Conservation (phyloP, 2,113 vertebrate species). For the Isichthys henryi region DNA sequence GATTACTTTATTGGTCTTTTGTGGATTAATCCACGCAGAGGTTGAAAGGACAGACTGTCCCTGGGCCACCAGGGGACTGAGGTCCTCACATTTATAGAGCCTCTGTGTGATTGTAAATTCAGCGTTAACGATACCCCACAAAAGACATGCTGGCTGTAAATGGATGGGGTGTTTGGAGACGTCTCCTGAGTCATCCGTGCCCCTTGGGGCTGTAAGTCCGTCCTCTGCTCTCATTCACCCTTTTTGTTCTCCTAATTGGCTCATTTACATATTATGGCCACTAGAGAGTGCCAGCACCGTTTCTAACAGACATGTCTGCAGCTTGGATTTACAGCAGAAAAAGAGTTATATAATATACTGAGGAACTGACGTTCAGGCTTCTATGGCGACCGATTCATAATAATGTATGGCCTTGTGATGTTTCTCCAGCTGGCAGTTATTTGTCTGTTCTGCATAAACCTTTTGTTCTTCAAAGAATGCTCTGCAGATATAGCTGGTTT, state of each 20-base stretch:
- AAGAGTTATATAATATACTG: not conserved
- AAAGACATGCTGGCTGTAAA: not conserved
- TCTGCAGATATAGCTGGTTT: not conserved
- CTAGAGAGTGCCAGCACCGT: not conserved
- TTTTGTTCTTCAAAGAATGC: not conserved
- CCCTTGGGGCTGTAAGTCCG: not conserved
- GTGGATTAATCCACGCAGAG: not conserved
- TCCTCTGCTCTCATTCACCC: not conserved
- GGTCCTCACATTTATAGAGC: not conserved
- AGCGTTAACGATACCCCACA: not conserved
- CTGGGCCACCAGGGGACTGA: not conserved
- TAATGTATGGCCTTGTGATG: not conserved
- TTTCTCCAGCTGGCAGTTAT: not conserved
- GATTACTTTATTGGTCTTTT: not conserved
- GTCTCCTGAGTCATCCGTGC: not conserved
- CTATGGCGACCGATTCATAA: not conserved
- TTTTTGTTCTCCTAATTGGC: not conserved
- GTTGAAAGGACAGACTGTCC: not conserved
- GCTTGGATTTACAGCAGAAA: not conserved
- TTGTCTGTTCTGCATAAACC: not conserved
- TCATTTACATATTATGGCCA: not conserved
- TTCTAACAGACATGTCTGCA: not conserved
- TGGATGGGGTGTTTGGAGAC: not conserved
- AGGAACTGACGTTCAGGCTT: not conserved
- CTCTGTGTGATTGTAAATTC: not conserved